A percentile compares a stretch with the other conserved stretches of the same genome.
These are phyloP conservation scores for Catonia carolina DNA, from an alignment of 2,888 invertebrate species.

Conservation along the genomic window DNA sequence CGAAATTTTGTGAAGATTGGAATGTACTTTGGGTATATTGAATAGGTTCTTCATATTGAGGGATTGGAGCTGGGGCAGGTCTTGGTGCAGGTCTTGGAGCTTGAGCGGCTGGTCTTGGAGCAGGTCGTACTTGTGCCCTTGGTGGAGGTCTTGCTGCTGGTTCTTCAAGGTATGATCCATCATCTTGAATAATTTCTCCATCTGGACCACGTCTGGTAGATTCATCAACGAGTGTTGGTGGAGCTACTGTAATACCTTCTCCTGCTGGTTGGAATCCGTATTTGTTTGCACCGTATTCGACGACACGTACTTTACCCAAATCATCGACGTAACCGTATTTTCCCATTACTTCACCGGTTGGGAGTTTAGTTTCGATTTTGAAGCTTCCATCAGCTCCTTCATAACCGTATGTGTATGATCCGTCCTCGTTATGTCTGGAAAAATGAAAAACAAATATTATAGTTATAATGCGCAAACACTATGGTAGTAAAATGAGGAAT, in stretches of 20 bases:
- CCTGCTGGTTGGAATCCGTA: constrained; percentile 82
- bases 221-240: constrained; percentile 46
- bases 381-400: constrained; percentile 83
- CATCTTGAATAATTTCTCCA: constrained; percentile 31
- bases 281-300: constrained; percentile 84
- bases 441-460: no score
- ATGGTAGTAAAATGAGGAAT: no score
- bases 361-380: constrained; percentile 80
- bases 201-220: constrained; percentile 36
- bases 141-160: constrained; percentile 38
- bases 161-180: constrained; percentile 34
- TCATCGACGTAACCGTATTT: constrained; percentile 88
- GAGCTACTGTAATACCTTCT: constrained; percentile 73
- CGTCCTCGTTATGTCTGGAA: constrained; percentile 77
- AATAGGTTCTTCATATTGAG: constrained; percentile 2
- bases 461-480: no score
- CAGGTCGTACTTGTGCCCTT: constrained; percentile 31
- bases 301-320: constrained; percentile 67
- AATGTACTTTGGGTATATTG: constrained; percentile 20
- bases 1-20: constrained; percentile 31
- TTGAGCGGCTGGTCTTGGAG: constrained; percentile 38
- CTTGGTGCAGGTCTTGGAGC: constrained; percentile 34
- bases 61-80: constrained; percentile 34
- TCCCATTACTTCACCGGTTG: constrained; percentile 77
- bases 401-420: constrained; percentile 85